These are phyloP conservation scores for Pseudonaja textilis DNA, from an alignment of 2,113 vertebrate species.

Conservation along the genomic window DNA sequence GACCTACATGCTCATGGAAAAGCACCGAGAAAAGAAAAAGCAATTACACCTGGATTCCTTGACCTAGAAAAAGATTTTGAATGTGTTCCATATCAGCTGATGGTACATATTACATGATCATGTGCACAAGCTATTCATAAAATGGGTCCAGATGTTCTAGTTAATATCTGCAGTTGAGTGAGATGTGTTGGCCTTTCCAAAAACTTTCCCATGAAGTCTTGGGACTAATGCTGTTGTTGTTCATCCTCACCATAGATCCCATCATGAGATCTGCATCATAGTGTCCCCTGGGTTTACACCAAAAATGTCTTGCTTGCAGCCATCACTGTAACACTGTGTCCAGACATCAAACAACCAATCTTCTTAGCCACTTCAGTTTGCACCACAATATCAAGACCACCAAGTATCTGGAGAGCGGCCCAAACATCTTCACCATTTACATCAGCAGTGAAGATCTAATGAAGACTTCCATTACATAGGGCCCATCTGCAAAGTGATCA, in stretches of 20 bases:
- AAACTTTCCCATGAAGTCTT: not conserved
- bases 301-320: not conserved
- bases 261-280: not conserved
- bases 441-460: not conserved
- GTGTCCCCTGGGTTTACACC: not conserved
- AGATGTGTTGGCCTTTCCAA: not conserved
- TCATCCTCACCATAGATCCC: not conserved
- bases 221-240: not conserved
- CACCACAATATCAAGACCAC: not conserved
- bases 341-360: not conserved
- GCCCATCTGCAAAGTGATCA: not conserved
- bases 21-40: not conserved
- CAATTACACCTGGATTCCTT: not conserved
- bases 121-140: not conserved
- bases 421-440: not conserved
- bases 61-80: not conserved
- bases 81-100: not conserved
- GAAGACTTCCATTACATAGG: not conserved
- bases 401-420: not conserved
- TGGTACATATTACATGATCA: not conserved
- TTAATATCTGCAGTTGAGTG: not conserved
- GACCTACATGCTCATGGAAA: not conserved
- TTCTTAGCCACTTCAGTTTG: not conserved
- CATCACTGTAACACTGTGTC: not conserved
- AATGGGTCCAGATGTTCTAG: not conserved